Evolutionary conservation across 2,113 vertebrate genomes (phyloP).

Genomic region (Clarias batrachus): DNA sequence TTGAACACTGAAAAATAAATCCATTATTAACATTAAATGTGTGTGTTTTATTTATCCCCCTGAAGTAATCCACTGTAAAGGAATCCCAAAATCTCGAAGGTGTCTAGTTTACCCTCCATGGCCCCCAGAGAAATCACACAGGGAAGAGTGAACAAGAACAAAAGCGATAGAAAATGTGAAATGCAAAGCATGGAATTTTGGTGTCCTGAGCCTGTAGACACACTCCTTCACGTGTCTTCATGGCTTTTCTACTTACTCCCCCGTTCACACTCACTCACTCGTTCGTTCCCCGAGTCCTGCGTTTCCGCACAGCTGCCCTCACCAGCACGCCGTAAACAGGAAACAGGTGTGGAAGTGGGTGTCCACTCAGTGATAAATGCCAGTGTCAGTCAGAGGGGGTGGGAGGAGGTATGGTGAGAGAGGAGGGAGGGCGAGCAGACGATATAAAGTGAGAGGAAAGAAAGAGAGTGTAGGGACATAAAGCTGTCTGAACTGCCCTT

Average conservation of each 20-base stretch:
- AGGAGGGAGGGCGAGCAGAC: conserved; percentile 20
- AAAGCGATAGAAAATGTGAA: conserved; percentile 8
- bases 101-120: neutral
- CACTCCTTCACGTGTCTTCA: conserved; percentile 38
- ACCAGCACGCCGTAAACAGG: conserved; percentile 55
- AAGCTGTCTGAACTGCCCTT: conserved; percentile 47
- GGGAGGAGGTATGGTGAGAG: conserved; percentile 33
- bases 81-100: neutral
- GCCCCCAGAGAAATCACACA: conserved; percentile 14
- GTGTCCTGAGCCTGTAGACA: conserved; percentile 10
- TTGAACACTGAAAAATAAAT: neutral
- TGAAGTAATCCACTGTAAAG: neutral
- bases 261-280: conserved; percentile 38
- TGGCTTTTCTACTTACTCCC: conserved; percentile 40
- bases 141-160: conserved; percentile 13
- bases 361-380: conserved; percentile 55
- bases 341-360: conserved; percentile 62
- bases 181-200: conserved; percentile 23
- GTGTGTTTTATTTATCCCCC: neutral
- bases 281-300: conserved; percentile 26
- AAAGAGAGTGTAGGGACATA: conserved; percentile 42
- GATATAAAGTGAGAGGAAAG: conserved; percentile 37
- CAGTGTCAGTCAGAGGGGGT: conserved; percentile 52
- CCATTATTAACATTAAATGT: neutral
- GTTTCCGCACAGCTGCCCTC: conserved; percentile 51